Base-by-base conservation (phyloP, 2,888 invertebrate species). In the Drosophila macrospina region DNA sequence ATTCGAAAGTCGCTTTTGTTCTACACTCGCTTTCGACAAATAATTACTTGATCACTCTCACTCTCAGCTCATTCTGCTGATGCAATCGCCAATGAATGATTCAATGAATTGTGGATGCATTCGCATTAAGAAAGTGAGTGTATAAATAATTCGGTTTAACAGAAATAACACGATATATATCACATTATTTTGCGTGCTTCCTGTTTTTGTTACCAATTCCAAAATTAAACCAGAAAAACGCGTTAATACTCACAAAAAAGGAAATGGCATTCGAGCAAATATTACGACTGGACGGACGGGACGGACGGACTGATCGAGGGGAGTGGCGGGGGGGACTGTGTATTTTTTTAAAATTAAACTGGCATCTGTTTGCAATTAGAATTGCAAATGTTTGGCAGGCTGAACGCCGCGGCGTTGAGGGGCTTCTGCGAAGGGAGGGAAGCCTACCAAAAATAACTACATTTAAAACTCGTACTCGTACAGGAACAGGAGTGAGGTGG, bases 161-260 rank as follows among this genome's bases (percentile, higher is more conserved):
- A 39, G 3, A 37, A 20, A 30, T 54, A 7, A 34, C 16, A 37
- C 13, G 10, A 36, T 28, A 41, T 48, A 34, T 60, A 50, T 30
- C n/a, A 41, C 39, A 32, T 57, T 15, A 11, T 50, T 15, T 54
- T 54, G 42, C 37, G 30, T n/a, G 10, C 80, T 82, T 82, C 73
- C 80, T 74, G 69, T 34, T 70, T 74, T 68, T 63, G 73, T 65
- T 70, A 69, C 66, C 72, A 76, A 75, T 69, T 28, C 68, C 50
- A 62, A 74, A 81, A 69, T 45, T 61, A 87, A 74, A 82, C 88
- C 68, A 48, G 82, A 78, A 85, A 67, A 82, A 87, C 86, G 69
- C 73, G 81, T 85, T 84, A 65, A 78, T 56, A 67, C 59, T 62
- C 56, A 48, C 60, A 26, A 36, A 52, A 77, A 65, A 52, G 65